Percentiles rank a stretch among this genome's conserved stretches.
Evolutionary conservation across 2,113 vertebrate genomes (phyloP).

Genomic region (Leucopsar rothschildi): DNA sequence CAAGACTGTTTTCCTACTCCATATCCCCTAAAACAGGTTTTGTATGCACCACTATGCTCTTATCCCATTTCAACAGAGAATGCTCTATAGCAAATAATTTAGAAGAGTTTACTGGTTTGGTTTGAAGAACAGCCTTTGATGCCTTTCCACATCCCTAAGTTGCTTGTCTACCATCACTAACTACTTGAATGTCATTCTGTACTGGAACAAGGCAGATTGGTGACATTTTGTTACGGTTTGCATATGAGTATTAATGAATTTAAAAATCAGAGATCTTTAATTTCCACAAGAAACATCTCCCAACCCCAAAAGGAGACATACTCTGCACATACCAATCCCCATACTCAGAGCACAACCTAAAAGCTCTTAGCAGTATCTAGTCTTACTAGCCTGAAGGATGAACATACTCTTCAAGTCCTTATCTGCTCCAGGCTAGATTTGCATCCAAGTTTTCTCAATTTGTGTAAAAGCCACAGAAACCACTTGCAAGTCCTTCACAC

Average conservation of each 20-base stretch:
- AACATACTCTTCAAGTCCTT: neutral
- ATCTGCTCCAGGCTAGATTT: neutral
- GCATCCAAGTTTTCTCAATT: neutral
- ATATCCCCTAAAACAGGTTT: neutral
- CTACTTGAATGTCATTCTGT: neutral
- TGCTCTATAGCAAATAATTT: neutral
- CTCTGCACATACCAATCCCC: neutral
- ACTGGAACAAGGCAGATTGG: neutral
- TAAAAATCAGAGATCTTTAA: neutral
- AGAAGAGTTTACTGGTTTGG: neutral
- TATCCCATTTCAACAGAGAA: neutral
- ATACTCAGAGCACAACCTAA: neutral
- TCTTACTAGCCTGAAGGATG: neutral
- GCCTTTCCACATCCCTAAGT: neutral
- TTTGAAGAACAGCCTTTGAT: neutral
- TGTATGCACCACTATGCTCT: neutral
- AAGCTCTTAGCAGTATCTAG: neutral
- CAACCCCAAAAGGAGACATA: neutral
- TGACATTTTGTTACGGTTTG: neutral
- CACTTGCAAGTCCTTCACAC: neutral
- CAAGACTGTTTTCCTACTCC: neutral
- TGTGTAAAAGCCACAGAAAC: neutral
- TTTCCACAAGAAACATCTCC: neutral
- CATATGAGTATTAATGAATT: neutral
- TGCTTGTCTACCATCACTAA: neutral